A percentile compares a stretch with the other conserved stretches of the same genome.
Evolutionary conservation across 1,140 invertebrate species (phyloP).

Genomic region (Littorina saxatilis): DNA sequence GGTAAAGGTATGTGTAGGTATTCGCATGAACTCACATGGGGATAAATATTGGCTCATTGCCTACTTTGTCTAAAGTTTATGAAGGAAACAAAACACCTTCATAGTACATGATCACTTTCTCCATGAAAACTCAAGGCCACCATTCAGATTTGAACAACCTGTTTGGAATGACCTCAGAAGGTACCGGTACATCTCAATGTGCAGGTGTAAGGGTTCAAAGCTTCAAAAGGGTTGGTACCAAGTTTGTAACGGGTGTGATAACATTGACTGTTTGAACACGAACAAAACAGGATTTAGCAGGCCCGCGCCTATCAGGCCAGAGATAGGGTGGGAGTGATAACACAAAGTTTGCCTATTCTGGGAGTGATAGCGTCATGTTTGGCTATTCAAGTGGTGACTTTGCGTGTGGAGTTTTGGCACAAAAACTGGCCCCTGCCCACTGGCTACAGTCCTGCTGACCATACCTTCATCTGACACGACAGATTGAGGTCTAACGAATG

Average conservation of each 20-base stretch:
- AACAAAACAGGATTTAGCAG: conserved; percentile 10
- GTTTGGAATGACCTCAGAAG: no score
- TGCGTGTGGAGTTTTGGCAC: neutral
- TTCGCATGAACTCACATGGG: no score
- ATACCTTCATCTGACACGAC: no score
- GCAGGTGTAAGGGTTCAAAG: neutral
- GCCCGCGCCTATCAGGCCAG: neutral
- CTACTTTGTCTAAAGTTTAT: no score
- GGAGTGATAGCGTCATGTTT: neutral
- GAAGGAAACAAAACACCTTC: no score
- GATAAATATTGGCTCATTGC: no score
- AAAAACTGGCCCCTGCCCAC: neutral
- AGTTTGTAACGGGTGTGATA: conserved; percentile 5
- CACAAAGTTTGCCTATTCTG: neutral
- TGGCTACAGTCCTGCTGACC: neutral
- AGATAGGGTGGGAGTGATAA: conserved; percentile 18
- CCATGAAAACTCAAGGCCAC: no score
- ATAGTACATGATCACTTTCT: no score
- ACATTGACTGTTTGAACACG: neutral
- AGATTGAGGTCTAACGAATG: no score
- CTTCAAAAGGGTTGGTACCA: neutral
- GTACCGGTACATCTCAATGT: no score
- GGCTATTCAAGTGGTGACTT: neutral
- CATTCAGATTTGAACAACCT: no score
- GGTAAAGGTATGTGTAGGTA: no score